These are phyloP conservation scores for Sycon ciliatum DNA, from an alignment of 37 sponge, comb jelly and placozoan genomes.

Conservation along the genomic window DNA sequence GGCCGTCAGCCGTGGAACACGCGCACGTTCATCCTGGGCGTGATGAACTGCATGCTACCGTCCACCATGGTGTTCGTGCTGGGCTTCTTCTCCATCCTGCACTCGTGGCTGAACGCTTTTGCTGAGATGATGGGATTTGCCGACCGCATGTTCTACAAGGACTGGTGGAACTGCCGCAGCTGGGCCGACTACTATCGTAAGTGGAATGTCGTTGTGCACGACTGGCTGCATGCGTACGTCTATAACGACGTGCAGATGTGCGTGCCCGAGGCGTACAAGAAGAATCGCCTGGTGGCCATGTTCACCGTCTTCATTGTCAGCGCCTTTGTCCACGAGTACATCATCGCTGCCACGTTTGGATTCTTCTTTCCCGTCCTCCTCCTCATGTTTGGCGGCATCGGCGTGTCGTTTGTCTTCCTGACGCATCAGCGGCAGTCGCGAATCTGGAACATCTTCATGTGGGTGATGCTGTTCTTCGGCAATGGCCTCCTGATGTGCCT, in stretches of 20 bases:
- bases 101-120: slow-evolving; percentile 53
- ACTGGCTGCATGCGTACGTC: slow-evolving; percentile 57
- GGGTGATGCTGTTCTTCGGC: slow-evolving; percentile 25
- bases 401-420: not conserved
- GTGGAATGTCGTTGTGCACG: slow-evolving; percentile 64
- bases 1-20: not conserved
- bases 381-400: slow-evolving; percentile 49
- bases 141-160: slow-evolving; percentile 63
- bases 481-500: slow-evolving; percentile 16
- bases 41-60: slow-evolving; percentile 44
- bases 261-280: not conserved
- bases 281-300: too few relatives aligned
- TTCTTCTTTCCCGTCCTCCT: slow-evolving; percentile 63
- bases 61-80: slow-evolving; percentile 31
- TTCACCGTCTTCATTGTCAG: slow-evolving; percentile 60
- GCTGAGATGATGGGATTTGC: slow-evolving; percentile 63
- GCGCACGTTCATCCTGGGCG: not conserved
- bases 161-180: slow-evolving; percentile 55
- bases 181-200: slow-evolving; percentile 49
- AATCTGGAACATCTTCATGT: slow-evolving; percentile 21
- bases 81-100: slow-evolving; percentile 24
- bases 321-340: slow-evolving; percentile 71
- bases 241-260: slow-evolving; percentile 39
- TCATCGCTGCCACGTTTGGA: slow-evolving; percentile 52
- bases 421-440: not conserved